Evolutionary conservation across 2,113 vertebrate genomes (phyloP), one percentile per base, ranked within the genome.

Genomic region (Burhinus oedicnemus): DNA sequence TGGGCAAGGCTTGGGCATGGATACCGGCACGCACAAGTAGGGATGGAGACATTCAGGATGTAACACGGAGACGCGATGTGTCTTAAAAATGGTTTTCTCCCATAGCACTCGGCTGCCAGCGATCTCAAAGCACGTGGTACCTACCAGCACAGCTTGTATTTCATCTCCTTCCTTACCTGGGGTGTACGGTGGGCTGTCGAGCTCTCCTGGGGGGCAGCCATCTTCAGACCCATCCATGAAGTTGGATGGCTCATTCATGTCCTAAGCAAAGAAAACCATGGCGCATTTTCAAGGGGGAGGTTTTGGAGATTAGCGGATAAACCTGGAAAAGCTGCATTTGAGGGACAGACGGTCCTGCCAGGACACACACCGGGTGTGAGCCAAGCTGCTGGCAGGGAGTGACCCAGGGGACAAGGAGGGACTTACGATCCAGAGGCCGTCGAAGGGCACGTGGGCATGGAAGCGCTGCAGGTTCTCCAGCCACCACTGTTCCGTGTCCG

Each of bases 201-300:
- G 81, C 36, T 97, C 97, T 92, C 98, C 98, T 0, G 97, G 96
- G 1, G 98, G 98, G 69, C 99, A 99, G 65, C 99, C 98, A 0
- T 97, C 93, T 27, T 98, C 97, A 6, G 99, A 99, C 5, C 99
- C 99, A 76, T 99, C 99, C 90, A 98, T 81, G 93, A 99, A 99
- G 87, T 99, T 99, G 11, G 99, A 99, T 0, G 99, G 99, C 68
- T 99, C 99, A 12, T 99, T 99, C 99, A 99, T 99, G 95, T 99
- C 99, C 99, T 99, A 70, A 57, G 79, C 64, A 80, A 76, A 74
- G 27, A 76, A 90, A 94, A 64, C 20, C 3, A 9, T 10, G 8
- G 42, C 71, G 20, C 38, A 30, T 11, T 75, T 87, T 75, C 32
- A 64, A 70, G 19, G 49, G 42, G 32, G 13, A 71, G 12, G 12